A percentile compares a stretch with the other conserved stretches of the same genome.
Evolutionary conservation across 2,888 invertebrate genomes (phyloP).

Genomic region (Hecatera dysodea): DNA sequence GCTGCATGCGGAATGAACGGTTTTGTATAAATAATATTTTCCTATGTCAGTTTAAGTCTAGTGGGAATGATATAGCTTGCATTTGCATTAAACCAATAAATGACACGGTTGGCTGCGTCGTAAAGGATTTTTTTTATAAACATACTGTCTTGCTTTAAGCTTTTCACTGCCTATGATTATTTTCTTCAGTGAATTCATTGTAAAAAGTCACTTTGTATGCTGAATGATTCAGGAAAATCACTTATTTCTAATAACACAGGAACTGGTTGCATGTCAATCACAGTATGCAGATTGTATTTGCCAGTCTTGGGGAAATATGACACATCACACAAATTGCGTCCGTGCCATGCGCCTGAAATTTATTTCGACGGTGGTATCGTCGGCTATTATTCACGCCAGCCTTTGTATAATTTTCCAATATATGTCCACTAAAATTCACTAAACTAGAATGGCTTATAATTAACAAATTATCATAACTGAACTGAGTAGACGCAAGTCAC

Average conservation of each 20-base stretch:
- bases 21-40: neutral
- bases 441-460: constrained; percentile 26
- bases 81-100: neutral
- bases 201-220: neutral
- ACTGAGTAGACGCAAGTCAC: no score
- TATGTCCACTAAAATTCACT: constrained; percentile 8
- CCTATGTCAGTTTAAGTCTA: neutral
- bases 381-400: constrained; percentile 43
- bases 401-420: constrained; percentile 33
- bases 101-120: neutral
- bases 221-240: neutral
- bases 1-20: neutral
- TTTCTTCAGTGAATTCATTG: neutral
- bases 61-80: neutral
- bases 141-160: neutral
- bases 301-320: constrained; percentile 23
- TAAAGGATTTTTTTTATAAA: neutral
- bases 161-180: neutral
- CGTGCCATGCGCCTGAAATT: constrained; percentile 21
- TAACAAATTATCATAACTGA: constrained; percentile 28
- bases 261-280: neutral
- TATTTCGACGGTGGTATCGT: constrained; percentile 45
- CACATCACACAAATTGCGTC: constrained; percentile 32
- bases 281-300: neutral
- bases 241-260: neutral